Conservation (phyloP, 1,140 invertebrate species). For the Apis dorsata region DNA sequence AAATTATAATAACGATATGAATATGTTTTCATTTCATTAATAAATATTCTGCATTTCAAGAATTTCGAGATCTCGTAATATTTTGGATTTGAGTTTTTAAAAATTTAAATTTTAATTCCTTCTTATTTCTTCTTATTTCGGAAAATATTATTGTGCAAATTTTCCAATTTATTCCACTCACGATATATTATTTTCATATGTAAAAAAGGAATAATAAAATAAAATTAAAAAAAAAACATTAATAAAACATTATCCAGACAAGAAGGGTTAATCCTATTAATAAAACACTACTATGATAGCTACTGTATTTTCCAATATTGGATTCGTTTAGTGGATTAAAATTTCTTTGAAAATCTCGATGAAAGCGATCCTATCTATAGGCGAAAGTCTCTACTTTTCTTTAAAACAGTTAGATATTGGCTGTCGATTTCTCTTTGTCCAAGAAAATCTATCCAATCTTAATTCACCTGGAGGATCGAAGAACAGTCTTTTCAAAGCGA, state of each 20-base stretch:
- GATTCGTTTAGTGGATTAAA: no score
- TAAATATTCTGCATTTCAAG: no score
- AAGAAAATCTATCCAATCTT: background rate
- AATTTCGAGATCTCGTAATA: no score
- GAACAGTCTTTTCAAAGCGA: constrained; percentile 19
- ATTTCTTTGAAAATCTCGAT: constrained; percentile 1
- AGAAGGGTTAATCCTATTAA: background rate
- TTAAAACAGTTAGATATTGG: background rate
- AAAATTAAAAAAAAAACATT: no score
- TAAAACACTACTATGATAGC: background rate
- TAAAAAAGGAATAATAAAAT: background rate
- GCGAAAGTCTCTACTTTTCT: background rate
- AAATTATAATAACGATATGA: no score
- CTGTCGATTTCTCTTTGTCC: background rate
- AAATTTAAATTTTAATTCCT: no score
- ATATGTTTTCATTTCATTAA: no score
- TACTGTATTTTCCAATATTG: background rate
- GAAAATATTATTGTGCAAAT: no score
- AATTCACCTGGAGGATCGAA: background rate
- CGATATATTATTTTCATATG: background rate
- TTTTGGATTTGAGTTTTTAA: no score
- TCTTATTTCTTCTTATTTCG: no score
- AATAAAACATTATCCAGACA: background rate
- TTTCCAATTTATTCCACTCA: background rate
- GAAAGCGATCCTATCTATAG: background rate